A percentile compares a stretch with the other conserved stretches of the same genome.
Evolutionary conservation across 1,140 invertebrate species (phyloP).

Genomic region (Aricia agestis): DNA sequence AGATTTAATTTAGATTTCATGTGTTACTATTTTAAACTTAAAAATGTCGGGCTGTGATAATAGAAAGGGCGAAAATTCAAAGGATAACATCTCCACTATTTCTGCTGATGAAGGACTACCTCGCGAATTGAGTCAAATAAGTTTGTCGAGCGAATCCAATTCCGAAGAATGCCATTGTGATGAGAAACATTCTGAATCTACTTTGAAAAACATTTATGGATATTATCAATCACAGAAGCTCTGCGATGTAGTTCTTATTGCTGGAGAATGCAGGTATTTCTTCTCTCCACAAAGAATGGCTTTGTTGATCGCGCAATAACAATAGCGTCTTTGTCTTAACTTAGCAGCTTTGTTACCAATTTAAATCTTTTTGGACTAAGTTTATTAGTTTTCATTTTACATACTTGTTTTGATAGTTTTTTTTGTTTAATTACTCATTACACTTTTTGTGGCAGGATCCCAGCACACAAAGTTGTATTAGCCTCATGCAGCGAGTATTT

Average conservation of each 20-base stretch:
- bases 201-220: constrained; percentile 87
- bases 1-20: constrained; percentile 17
- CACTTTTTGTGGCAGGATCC: constrained; percentile 60
- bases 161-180: constrained; percentile 87
- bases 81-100: constrained; percentile 66
- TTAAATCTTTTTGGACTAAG: no score
- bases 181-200: constrained; percentile 86
- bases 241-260: constrained; percentile 87
- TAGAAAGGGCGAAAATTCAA: constrained; percentile 56
- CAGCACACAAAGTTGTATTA: constrained; percentile 85
- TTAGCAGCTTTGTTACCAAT: not conserved
- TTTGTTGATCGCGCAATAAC: constrained; percentile 21
- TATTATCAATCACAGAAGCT: constrained; percentile 88
- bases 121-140: constrained; percentile 76
- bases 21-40: constrained; percentile 8
- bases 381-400: no score
- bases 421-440: constrained; percentile 14
- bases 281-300: not conserved
- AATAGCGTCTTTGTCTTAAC: constrained; percentile 14
- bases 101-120: constrained; percentile 74
- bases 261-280: constrained; percentile 77
- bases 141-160: constrained; percentile 73
- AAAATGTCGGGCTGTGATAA: constrained; percentile 63
- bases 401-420: not conserved
- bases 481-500: constrained; percentile 96